A percentile compares a stretch with the other conserved stretches of the same genome.
phyloP scores from a whole-genome alignment of 1,140 invertebrate genomes.

The Hermetia illucens region DNA sequence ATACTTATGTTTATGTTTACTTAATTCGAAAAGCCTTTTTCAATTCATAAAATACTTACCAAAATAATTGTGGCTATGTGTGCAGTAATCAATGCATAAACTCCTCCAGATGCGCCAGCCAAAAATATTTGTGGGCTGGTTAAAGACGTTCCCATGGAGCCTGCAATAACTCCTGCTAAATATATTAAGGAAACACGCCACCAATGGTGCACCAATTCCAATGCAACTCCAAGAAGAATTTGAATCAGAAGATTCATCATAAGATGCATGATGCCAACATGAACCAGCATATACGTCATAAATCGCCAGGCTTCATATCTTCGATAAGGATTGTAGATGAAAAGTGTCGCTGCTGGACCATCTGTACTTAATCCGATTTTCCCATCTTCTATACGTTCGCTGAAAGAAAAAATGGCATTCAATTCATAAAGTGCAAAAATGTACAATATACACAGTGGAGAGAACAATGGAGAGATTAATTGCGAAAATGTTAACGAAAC shows the following conservation, averaged over 20 bases:
- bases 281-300: conserved; percentile 92
- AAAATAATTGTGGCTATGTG: conserved; percentile 90
- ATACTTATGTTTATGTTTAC: too few species aligned
- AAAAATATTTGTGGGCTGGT: conserved; percentile 74
- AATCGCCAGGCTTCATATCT: conserved; percentile 85
- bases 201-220: conserved; percentile 93
- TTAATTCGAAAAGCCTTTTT: too few species aligned
- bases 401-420: conserved; percentile 14
- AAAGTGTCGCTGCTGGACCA: conserved; percentile 57
- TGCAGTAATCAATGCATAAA: conserved; percentile 88
- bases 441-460: too few species aligned
- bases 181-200: conserved; percentile 76
- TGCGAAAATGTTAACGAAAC: too few species aligned
- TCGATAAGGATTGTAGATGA: conserved; percentile 84
- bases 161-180: conserved; percentile 67
- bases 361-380: conserved; percentile 32
- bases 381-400: conserved; percentile 23
- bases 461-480: too few species aligned
- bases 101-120: conserved; percentile 90
- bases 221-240: conserved; percentile 76
- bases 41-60: too few species aligned
- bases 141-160: conserved; percentile 80
- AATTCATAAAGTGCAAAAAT: too few species aligned
- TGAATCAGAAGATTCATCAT: conserved; percentile 85
- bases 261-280: conserved; percentile 80